Percentiles rank a stretch among this genome's conserved stretches.
Conservation (phyloP, 2,888 invertebrate genomes). For the Perizoma affinitatum region DNA sequence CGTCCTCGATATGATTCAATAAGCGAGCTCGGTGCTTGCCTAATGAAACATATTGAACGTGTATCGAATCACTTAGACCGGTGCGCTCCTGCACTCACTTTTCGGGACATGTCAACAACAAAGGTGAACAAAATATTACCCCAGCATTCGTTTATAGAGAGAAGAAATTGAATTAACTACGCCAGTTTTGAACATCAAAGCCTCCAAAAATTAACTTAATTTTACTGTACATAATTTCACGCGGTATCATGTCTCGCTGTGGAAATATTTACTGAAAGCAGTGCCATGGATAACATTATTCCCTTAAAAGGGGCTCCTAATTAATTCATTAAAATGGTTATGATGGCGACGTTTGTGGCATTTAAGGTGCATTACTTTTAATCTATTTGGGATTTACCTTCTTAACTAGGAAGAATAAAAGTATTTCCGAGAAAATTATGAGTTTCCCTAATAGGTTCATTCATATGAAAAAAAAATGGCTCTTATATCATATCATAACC, state of each 20-base stretch:
- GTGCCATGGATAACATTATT: conserved; percentile 53
- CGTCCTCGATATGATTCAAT: conserved; percentile 79
- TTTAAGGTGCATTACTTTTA: conserved; percentile 63
- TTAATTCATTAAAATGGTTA: conserved; percentile 76
- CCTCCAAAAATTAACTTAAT: conserved; percentile 71
- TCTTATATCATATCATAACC: no score
- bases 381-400: conserved; percentile 2
- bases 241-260: conserved; percentile 63
- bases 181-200: conserved; percentile 77
- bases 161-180: conserved; percentile 80
- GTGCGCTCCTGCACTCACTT: conserved; percentile 77
- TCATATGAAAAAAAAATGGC: no score
- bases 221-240: conserved; percentile 75
- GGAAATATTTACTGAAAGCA: conserved; percentile 72
- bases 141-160: conserved; percentile 77
- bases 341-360: conserved; percentile 65
- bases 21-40: conserved; percentile 72
- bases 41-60: conserved; percentile 84
- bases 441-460: no score
- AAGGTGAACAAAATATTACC: conserved; percentile 80
- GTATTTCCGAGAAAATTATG: no score
- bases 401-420: no score
- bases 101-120: conserved; percentile 73
- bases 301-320: conserved; percentile 59
- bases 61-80: conserved; percentile 82